phyloP scores from a whole-genome alignment of 2,797 vertebrate genomes.

The Girardinus metallicus region DNA sequence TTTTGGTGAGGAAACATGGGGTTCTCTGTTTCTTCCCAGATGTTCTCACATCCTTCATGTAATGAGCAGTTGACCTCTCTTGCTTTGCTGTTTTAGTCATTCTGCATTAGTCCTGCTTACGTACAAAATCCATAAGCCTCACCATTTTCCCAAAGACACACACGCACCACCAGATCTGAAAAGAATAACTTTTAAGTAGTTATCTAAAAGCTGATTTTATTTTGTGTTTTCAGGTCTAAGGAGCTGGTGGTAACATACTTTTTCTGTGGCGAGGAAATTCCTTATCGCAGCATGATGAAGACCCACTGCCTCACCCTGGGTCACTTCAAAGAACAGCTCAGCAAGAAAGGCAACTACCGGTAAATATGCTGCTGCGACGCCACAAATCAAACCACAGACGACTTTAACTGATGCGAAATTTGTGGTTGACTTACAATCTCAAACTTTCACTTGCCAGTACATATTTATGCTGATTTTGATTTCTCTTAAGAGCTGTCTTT shows the following conservation, averaged over 20 bases:
- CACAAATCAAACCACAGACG: conserved; percentile 1
- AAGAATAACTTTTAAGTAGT: conserved; percentile 13
- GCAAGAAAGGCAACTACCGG: conserved; percentile 99
- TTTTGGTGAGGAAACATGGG: background rate
- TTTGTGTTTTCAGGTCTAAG: conserved; percentile 62
- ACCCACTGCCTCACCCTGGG: conserved; percentile 95
- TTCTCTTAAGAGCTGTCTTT: background rate
- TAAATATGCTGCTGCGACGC: conserved; percentile 64
- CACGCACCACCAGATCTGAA: conserved; percentile 32
- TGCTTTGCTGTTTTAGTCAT: conserved; percentile 67
- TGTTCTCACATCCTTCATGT: conserved; percentile 51
- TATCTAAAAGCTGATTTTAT: conserved; percentile 3
- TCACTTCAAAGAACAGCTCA: conserved; percentile 98
- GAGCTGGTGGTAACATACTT: conserved; percentile 94
- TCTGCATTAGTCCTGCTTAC: conserved; percentile 64
- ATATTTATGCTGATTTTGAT: background rate
- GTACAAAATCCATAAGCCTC: conserved; percentile 49
- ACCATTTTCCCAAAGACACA: conserved; percentile 37
- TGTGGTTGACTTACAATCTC: background rate
- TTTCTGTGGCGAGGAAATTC: conserved; percentile 98
- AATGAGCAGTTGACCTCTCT: conserved; percentile 61
- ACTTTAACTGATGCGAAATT: background rate
- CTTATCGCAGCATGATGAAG: conserved; percentile 95
- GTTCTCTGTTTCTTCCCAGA: conserved; percentile 29
- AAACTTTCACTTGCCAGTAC: too few species aligned